Conservation (phyloP, 2,113 vertebrate genomes). For the Coturnix japonica region DNA sequence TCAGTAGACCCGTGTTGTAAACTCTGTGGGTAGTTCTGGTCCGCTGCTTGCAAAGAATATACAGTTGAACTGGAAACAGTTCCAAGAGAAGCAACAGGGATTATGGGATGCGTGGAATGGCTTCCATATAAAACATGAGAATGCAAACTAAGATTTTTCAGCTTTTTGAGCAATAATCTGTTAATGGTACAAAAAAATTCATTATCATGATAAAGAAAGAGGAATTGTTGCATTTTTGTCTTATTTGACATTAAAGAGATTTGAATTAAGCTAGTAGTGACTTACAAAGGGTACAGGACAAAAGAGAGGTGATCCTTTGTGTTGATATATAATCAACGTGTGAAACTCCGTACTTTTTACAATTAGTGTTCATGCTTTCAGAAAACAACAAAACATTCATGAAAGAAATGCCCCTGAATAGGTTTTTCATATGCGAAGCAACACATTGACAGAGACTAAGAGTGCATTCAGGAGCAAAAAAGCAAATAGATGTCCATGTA, state of each 20-base stretch:
- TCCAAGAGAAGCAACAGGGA: not conserved
- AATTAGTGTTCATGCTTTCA: not conserved
- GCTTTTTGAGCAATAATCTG: not conserved
- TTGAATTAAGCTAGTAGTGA: not conserved
- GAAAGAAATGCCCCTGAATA: not conserved
- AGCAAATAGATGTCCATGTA: not conserved
- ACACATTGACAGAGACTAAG: fast-evolving
- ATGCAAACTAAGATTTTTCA: not conserved
- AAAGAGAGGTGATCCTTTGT: not conserved
- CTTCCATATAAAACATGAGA: not conserved
- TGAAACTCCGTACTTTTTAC: not conserved
- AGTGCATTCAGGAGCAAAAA: not conserved
- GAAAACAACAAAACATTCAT: not conserved
- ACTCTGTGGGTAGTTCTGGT: not conserved
- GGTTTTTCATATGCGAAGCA: not conserved
- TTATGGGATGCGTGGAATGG: not conserved
- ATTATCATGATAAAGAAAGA: not conserved
- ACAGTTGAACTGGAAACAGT: not conserved
- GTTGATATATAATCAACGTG: not conserved
- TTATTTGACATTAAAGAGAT: not conserved
- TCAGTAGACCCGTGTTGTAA: not conserved
- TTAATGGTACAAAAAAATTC: not conserved
- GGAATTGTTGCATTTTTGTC: not conserved
- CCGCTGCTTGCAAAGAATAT: not conserved
- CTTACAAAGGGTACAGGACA: not conserved